A percentile compares a stretch with the other conserved stretches of the same genome.
Evolutionary conservation across 2,797 vertebrate species (phyloP).

Genomic region (Okamejei kenojei): DNA sequence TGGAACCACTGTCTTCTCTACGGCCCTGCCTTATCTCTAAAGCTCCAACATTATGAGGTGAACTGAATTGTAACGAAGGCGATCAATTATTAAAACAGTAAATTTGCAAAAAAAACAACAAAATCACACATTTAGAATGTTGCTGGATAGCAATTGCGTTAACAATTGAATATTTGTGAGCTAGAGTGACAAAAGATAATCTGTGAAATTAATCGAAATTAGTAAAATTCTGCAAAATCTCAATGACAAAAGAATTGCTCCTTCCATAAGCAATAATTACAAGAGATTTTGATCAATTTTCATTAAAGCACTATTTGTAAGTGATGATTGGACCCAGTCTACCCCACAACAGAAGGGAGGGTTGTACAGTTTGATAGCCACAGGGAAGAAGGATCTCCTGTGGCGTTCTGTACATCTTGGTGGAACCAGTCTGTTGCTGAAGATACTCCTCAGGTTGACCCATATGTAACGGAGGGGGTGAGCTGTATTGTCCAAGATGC

Average conservation of each 20-base stretch:
- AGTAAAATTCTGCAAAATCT: not conserved
- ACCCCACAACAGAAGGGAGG: too few species aligned
- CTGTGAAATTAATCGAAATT: not conserved
- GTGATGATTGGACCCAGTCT: not conserved
- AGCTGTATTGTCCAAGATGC: too few species aligned
- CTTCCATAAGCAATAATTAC: not conserved
- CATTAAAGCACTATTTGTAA: not conserved
- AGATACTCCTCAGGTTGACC: too few species aligned
- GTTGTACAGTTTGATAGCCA: too few species aligned
- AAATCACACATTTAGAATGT: not conserved
- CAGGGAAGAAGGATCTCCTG: too few species aligned
- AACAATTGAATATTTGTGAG: not conserved
- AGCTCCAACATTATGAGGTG: not conserved
- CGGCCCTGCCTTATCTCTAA: not conserved
- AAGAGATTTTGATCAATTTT: not conserved
- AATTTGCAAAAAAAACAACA: not conserved
- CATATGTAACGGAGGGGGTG: too few species aligned
- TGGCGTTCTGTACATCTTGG: too few species aligned
- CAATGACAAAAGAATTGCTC: not conserved
- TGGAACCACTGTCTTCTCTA: not conserved
- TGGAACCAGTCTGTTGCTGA: too few species aligned
- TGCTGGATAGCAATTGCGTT: not conserved
- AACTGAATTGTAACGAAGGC: not conserved
- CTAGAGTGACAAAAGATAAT: not conserved
- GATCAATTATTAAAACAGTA: not conserved